Conservation (phyloP, 2,888 invertebrate species). For the Gymnocheta viridis region DNA sequence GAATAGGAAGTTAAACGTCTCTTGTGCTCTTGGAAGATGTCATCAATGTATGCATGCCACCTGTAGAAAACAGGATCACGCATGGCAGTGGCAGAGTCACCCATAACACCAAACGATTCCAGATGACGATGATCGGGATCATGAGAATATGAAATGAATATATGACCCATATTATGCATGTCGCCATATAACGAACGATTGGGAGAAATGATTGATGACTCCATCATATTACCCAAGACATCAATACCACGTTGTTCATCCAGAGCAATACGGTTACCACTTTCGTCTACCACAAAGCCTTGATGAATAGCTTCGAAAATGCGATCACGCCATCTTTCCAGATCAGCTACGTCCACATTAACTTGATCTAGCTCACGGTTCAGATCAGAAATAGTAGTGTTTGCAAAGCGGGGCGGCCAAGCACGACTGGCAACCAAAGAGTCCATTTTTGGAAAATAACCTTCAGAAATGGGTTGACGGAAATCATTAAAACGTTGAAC, state of each 20-base stretch:
- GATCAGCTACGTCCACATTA: constrained; percentile 85
- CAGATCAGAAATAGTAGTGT: constrained; percentile 84
- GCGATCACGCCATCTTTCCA: constrained; percentile 89
- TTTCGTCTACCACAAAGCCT: constrained; percentile 84
- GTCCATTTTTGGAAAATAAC: constrained; percentile 92
- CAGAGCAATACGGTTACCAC: constrained; percentile 84
- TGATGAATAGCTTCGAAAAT: constrained; percentile 88
- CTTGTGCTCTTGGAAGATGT: constrained; percentile 89
- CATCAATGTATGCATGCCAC: constrained; percentile 91
- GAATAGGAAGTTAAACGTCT: constrained; percentile 86
- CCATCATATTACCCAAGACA: constrained; percentile 89
- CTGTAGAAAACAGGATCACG: constrained; percentile 93
- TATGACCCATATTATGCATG: constrained; percentile 91
- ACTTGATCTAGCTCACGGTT: constrained; percentile 87
- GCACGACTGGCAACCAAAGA: constrained; percentile 88
- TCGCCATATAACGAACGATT: constrained; percentile 89
- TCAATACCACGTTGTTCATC: constrained; percentile 89
- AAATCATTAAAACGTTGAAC: constrained; percentile 85
- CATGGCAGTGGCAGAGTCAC: constrained; percentile 92
- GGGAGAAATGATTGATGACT: constrained; percentile 87
- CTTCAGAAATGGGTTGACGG: constrained; percentile 88
- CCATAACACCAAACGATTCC: constrained; percentile 92
- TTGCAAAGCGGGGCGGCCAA: constrained; percentile 88
- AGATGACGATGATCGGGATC: constrained; percentile 88
- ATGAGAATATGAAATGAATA: constrained; percentile 89